Percentiles rank a stretch among this genome's conserved stretches.
These are phyloP conservation scores for Chloropsis cyanopogon DNA, from an alignment of 2,113 vertebrate species.

Conservation along the genomic window DNA sequence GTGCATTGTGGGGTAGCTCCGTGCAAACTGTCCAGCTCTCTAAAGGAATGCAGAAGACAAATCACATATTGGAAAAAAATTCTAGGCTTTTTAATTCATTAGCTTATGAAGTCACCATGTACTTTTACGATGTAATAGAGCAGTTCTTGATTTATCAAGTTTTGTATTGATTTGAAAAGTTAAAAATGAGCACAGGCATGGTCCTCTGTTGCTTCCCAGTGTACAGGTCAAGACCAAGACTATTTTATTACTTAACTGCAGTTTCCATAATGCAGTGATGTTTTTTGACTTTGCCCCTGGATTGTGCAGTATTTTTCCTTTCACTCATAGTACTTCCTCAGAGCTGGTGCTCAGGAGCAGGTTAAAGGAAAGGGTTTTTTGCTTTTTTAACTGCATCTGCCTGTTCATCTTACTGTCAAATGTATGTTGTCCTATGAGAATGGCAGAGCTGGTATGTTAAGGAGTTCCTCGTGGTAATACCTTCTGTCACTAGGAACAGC, in stretches of 20 bases:
- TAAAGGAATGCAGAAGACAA: not conserved
- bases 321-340: not conserved
- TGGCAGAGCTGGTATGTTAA: not conserved
- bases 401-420: not conserved
- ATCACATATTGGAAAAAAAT: not conserved
- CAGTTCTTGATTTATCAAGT: not conserved
- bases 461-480: not conserved
- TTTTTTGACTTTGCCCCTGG: constrained; percentile 41
- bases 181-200: not conserved
- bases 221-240: not conserved
- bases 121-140: rapidly evolving
- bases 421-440: not conserved
- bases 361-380: not conserved
- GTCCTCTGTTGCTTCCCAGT: not conserved
- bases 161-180: not conserved
- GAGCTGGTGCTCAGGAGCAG: not conserved
- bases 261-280: not conserved
- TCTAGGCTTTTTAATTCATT: not conserved
- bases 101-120: not conserved
- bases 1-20: not conserved
- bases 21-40: not conserved
- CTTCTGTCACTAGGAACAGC: constrained; percentile 12
- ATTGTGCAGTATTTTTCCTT: not conserved
- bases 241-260: constrained; percentile 19
- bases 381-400: not conserved